A percentile compares a stretch with the other conserved stretches of the same genome.
Conservation (phyloP, 23 tunicate species). For the Ciona savignyi region DNA sequence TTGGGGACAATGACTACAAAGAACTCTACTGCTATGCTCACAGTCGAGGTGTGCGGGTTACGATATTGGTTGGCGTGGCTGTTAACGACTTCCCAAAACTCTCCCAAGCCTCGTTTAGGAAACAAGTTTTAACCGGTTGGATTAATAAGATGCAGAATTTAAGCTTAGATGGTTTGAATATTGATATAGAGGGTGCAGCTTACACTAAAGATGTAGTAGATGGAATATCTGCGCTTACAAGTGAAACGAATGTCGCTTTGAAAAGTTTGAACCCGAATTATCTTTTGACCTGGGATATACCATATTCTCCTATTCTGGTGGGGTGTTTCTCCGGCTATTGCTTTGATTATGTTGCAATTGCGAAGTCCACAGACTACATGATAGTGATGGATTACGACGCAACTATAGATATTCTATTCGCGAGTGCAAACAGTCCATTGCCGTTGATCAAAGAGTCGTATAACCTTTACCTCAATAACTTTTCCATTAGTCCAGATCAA, state of each 20-base stretch:
- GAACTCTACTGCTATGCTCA: slow-evolving; percentile 75
- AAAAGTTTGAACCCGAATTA: slow-evolving; percentile 33
- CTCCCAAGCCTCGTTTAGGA: neutral
- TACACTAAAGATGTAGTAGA: slow-evolving; percentile 14
- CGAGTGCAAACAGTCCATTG: slow-evolving; percentile 67
- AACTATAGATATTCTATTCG: slow-evolving; percentile 39
- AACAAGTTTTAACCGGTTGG: slow-evolving; percentile 39
- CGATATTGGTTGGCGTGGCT: slow-evolving; percentile 26
- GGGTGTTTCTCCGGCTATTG: slow-evolving; percentile 35
- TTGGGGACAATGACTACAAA: neutral
- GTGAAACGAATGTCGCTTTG: slow-evolving; percentile 24
- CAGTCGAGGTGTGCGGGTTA: slow-evolving; percentile 37
- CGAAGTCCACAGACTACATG: slow-evolving; percentile 45
- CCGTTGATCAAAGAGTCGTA: slow-evolving; percentile 25
- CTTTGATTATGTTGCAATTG: slow-evolving; percentile 47
- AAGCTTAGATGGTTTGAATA: slow-evolving; percentile 55
- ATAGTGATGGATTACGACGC: slow-evolving; percentile 83
- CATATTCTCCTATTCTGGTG: slow-evolving; percentile 41
- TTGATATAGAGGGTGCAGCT: slow-evolving; percentile 75
- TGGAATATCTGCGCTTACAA: slow-evolving; percentile 23
- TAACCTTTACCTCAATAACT: slow-evolving; percentile 39
- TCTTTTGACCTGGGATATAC: slow-evolving; percentile 49
- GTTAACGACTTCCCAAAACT: slow-evolving; percentile 15
- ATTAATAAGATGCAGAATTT: slow-evolving; percentile 9
- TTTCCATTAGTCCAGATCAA: slow-evolving; percentile 25